Conservation (phyloP, 2,888 invertebrate species). For the Xestia rhomboidea region DNA sequence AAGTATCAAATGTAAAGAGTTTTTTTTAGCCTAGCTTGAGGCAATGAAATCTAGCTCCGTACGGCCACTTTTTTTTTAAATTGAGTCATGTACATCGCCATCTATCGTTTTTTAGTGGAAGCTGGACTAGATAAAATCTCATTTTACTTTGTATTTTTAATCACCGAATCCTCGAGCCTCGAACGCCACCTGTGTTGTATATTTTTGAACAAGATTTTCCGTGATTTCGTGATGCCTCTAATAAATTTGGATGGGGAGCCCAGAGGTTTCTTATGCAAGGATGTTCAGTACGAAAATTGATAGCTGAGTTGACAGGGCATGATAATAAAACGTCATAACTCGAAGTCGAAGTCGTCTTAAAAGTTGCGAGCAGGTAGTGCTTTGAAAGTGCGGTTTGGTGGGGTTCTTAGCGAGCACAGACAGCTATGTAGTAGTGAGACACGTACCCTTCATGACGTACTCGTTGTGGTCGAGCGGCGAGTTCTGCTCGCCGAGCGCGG, state of each 20-base stretch:
- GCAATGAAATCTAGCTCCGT: no score
- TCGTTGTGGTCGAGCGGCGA: slow-evolving; percentile 96
- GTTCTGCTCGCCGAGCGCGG: slow-evolving; percentile 92
- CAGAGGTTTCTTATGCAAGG: neutral
- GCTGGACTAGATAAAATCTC: no score
- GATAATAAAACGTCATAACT: neutral
- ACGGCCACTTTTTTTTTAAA: no score
- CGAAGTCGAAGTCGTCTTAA: no score
- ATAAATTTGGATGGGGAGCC: neutral
- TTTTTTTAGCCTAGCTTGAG: no score
- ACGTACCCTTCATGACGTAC: slow-evolving; percentile 97
- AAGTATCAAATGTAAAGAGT: neutral
- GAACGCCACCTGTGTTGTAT: no score
- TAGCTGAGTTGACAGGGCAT: neutral
- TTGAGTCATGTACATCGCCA: no score
- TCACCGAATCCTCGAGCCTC: neutral
- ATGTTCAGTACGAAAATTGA: neutral
- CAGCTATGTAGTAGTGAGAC: neutral
- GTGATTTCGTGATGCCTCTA: neutral
- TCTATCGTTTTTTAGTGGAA: no score
- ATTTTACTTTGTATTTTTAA: neutral
- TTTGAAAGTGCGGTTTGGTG: neutral
- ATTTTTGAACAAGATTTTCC: no score
- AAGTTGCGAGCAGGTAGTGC: neutral
- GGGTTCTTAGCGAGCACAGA: neutral